Evolutionary conservation across 2,113 vertebrate species (phyloP).

Genomic region (Bubo bubo): DNA sequence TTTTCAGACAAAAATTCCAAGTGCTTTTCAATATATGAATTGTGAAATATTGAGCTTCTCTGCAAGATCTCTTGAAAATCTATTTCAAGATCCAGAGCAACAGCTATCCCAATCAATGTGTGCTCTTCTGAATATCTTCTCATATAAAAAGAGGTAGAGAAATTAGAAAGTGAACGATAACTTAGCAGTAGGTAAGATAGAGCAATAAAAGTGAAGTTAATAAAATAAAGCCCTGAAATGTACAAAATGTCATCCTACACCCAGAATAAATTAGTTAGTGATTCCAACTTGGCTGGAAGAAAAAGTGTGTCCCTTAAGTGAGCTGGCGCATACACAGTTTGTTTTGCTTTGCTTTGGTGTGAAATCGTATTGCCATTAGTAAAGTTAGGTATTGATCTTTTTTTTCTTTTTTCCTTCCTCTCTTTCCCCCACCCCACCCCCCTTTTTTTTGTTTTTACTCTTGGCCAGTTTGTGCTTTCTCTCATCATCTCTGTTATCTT

Average conservation of each 20-base stretch:
- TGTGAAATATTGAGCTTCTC: slow-evolving; percentile 30
- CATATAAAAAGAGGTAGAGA: neutral
- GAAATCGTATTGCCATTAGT: neutral
- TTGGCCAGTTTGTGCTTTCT: neutral
- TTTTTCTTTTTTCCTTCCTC: neutral
- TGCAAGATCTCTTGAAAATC: slow-evolving; percentile 57
- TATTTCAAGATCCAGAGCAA: neutral
- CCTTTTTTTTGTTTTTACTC: neutral
- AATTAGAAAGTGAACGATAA: neutral
- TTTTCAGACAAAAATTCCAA: neutral
- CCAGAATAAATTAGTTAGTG: neutral
- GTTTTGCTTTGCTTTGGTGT: neutral
- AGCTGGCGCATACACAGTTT: neutral
- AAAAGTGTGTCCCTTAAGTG: neutral
- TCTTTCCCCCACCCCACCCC: neutral
- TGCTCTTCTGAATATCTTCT: neutral
- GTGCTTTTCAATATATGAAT: neutral
- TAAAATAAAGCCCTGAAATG: neutral
- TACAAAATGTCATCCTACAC: neutral
- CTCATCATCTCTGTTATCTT: neutral
- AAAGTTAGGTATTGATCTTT: neutral
- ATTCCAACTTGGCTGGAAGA: neutral
- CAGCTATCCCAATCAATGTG: neutral
- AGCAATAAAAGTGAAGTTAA: neutral
- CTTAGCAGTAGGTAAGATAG: neutral